Evolutionary conservation across 2,113 vertebrate genomes (phyloP), one percentile per base, ranked within the genome.

Genomic region (Cyprinodon brontotheroides): DNA sequence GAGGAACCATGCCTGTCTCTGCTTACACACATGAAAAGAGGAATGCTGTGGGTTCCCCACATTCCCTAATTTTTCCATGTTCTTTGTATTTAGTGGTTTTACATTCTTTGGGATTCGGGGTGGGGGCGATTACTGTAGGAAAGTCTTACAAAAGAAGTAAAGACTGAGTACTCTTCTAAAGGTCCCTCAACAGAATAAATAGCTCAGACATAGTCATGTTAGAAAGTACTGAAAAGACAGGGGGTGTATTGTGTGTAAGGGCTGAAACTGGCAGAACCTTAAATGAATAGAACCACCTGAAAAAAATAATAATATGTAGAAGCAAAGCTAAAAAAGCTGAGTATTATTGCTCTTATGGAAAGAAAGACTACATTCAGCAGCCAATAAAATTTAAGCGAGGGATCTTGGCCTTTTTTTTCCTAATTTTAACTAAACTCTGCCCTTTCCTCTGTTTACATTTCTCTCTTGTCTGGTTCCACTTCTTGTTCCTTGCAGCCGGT

Each of bases 1-100:
- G 62, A 47, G 75, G 70, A 82, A 63, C 65, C 69, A 70, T 74
- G 87, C 61, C 83, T 72, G 83, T 67, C 70, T 79, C 61, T 75
- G 67, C 75, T 81, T 83, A 78, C 60, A 69, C 63, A 75, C 70
- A 75, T 68, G 68, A 73, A 70, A 82, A 68, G 37, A 71, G 20
- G 40, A 63, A 62, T 61, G 47, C 65, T 62, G 38, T 59, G 64
- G 41, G n/a, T 61, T 70, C 62, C 37, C 79, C 41, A 68, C 3
- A 69, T 73, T 60, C 68, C 2, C 41, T 39, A 29, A 1, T 75
- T 59, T 60, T 60, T 29, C 22, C 22, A 22, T 48, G 64, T 66
- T 67, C 29, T 45, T 20, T 3, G 17, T 45, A 9, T n/a, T 48
- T 68, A 47, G 57, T 47, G 36, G 41, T 61, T 67, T 80, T 71